Base-by-base conservation (phyloP, 2,797 vertebrate species). In the Acrossocheilus wenchowensis region DNA sequence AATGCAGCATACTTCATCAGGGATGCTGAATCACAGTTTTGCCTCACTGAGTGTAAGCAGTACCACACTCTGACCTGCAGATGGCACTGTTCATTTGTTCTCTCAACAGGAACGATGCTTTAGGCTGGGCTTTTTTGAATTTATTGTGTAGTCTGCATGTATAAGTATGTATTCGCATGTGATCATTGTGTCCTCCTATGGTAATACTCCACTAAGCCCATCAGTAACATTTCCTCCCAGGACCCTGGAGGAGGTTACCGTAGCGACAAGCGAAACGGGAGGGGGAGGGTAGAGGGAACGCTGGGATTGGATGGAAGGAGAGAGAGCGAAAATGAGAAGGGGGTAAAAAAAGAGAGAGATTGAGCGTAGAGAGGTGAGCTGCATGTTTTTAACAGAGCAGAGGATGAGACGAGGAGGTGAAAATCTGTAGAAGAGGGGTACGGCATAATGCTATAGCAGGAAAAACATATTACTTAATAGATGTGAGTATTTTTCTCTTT, bases 281-380 rank as follows among this genome's bases (percentile, higher is more conserved):
- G 77, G 62, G 75, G 88, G 81, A 83, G 88, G 84, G 78, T 72
- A 71, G 11, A 11, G 6, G 82, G 45, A 39, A 77, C 45, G 82
- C 71, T 68, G 77, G 82, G 82, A 90, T 88, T 88, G 89, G 89
- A 80, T 69, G 48, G 60, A 82, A 68, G n/a, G 79, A 86, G 62
- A 54, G 41, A 48, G 39, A 82, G 79, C 36, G n/a, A 80, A 86
- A 71, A 68, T 60, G 78, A 78, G 79, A 83, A 54, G 75, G 84
- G 54, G 54, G 60, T 23, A 54, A 30, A 66, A 81, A 80, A 73
- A 83, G 64, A 64, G 43, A 73, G 77, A 77, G 82, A 80, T 81
- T 75, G 71, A 86, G 81, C 19, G 74, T 78, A 85, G 87, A 43
- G 78, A 87, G 81, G 86, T 84, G 68, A 87, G 80, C 81, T 82